A percentile compares a stretch with the other conserved stretches of the same genome.
Evolutionary conservation across 2,113 vertebrate genomes (phyloP).

Genomic region (Phylloscopus trochiloides): DNA sequence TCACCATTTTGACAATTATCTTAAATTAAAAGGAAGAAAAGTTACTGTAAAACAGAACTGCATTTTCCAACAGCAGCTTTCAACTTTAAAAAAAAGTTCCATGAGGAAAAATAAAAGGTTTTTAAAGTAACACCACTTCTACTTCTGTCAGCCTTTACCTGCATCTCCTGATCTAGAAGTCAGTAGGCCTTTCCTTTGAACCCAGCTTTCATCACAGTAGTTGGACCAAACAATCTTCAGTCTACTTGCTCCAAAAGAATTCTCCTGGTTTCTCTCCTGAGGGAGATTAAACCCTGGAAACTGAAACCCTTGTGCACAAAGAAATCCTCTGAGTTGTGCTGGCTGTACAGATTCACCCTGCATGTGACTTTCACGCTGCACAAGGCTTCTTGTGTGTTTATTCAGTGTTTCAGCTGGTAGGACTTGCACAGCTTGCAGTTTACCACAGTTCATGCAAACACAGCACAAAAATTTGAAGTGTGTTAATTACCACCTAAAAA

Average conservation of each 20-base stretch:
- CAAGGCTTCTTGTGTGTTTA: neutral
- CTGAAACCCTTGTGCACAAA: neutral
- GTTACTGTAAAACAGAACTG: neutral
- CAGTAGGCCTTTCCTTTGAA: neutral
- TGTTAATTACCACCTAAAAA: neutral
- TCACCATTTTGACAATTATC: neutral
- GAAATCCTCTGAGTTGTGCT: neutral
- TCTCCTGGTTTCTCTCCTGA: neutral
- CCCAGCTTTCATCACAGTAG: neutral
- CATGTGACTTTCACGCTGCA: rapidly evolving
- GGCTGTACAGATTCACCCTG: neutral
- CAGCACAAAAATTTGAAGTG: neutral
- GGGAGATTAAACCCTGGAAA: neutral
- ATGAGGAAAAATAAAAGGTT: rapidly evolving
- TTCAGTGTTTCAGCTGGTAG: neutral
- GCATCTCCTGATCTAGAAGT: neutral
- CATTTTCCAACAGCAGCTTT: neutral
- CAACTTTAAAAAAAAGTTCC: neutral
- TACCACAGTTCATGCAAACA: neutral
- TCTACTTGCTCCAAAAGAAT: neutral
- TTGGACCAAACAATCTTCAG: neutral
- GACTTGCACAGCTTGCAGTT: neutral
- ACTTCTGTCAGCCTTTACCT: neutral
- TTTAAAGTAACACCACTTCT: neutral
- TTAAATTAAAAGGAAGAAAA: neutral